phyloP scores from a whole-genome alignment of 1,140 invertebrate species.

The Proctacanthus coquilletti region DNA sequence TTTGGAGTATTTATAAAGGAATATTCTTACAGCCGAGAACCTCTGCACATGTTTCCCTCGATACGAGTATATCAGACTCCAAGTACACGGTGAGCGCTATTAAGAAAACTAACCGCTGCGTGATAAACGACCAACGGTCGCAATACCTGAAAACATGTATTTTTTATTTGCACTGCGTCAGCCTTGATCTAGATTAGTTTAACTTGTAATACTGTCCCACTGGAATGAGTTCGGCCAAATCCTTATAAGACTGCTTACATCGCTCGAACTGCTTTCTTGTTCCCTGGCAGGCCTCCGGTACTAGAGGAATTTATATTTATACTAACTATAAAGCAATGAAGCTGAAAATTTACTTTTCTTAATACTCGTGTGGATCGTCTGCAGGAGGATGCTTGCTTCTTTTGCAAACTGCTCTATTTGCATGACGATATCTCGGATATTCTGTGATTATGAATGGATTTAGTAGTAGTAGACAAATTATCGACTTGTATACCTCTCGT shows the following conservation, averaged over 20 bases:
- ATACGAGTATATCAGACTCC: slow-evolving; percentile 55
- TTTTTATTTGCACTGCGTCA: too few relatives aligned
- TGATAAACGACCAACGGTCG: slow-evolving; percentile 73
- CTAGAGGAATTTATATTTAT: slow-evolving; percentile 23
- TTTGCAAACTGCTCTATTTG: slow-evolving; percentile 51
- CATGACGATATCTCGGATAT: too few relatives aligned
- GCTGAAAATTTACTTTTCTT: slow-evolving; percentile 34
- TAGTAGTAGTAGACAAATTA: too few relatives aligned
- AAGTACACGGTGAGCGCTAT: slow-evolving; percentile 65
- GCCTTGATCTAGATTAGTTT: too few relatives aligned
- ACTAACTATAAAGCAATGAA: slow-evolving; percentile 11
- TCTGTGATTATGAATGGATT: too few relatives aligned
- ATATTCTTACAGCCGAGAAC: slow-evolving; percentile 53
- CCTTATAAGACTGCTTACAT: slow-evolving; percentile 39
- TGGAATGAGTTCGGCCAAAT: slow-evolving; percentile 42
- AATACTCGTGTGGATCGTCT: slow-evolving; percentile 51
- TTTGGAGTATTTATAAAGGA: slow-evolving; percentile 11
- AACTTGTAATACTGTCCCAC: slow-evolving; percentile 54
- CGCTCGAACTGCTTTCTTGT: slow-evolving; percentile 39
- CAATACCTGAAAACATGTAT: slow-evolving; percentile 56
- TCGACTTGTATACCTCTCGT: too few relatives aligned
- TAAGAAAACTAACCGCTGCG: slow-evolving; percentile 61
- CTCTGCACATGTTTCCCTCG: slow-evolving; percentile 57
- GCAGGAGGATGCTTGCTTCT: slow-evolving; percentile 51
- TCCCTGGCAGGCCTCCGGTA: slow-evolving; percentile 37